Evolutionary conservation across 2,797 vertebrate species (phyloP).

Genomic region (Myotis daubentonii): DNA sequence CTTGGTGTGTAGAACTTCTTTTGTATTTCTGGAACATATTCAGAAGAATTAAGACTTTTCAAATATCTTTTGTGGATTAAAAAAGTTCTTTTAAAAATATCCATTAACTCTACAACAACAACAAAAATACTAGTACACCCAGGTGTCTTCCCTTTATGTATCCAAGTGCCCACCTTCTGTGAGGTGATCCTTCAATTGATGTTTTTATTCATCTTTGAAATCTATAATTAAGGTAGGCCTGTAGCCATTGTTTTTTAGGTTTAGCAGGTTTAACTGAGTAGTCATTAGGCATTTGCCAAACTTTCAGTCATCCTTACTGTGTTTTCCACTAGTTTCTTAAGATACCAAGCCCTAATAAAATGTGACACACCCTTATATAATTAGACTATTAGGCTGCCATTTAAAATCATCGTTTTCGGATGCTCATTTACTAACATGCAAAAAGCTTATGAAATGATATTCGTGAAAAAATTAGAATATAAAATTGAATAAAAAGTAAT

Average conservation of each 20-base stretch:
- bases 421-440: not conserved
- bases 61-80: not conserved
- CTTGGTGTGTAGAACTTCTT: not conserved
- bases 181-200: not conserved
- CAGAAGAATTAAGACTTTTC: not conserved
- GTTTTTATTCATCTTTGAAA: not conserved
- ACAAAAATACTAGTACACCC: not conserved
- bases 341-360: not conserved
- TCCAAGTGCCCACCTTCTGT: not conserved
- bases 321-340: slow-evolving; percentile 21
- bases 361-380: not conserved
- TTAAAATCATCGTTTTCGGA: not conserved
- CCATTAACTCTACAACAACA: not conserved
- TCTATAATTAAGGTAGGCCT: slow-evolving; percentile 27
- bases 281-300: slow-evolving; percentile 17
- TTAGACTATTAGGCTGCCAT: not conserved
- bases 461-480: not conserved
- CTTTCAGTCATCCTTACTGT: not conserved
- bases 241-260: not conserved
- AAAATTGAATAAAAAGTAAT: not conserved
- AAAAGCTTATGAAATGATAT: not conserved
- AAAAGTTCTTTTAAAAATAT: not conserved
- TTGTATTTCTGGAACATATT: not conserved
- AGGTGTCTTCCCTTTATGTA: not conserved
- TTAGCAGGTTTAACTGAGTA: not conserved